Evolutionary conservation across 2,888 invertebrate species (phyloP).

Genomic region (Chrysopilus asiliformis): DNA sequence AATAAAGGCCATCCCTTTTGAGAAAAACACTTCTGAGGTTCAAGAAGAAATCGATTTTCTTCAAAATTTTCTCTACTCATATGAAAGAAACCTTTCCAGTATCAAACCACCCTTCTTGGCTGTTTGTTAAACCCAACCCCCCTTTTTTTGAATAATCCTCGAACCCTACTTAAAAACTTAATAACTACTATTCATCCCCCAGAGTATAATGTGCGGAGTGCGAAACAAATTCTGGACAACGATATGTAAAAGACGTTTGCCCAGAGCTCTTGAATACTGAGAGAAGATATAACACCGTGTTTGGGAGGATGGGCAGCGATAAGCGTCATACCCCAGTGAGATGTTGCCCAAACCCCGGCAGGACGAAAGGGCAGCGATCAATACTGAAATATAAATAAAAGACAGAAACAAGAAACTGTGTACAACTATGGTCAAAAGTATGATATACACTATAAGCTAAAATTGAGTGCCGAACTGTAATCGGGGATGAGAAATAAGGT

Average conservation of each 20-base stretch:
- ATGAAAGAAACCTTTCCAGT: too few relatives aligned
- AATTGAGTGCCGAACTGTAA: too few relatives aligned
- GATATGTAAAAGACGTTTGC: slow-evolving; percentile 12
- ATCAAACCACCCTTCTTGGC: too few relatives aligned
- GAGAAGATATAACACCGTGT: not conserved
- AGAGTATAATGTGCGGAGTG: slow-evolving; percentile 10
- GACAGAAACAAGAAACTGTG: slow-evolving; percentile 7
- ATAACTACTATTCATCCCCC: slow-evolving; percentile 9
- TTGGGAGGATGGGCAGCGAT: not conserved
- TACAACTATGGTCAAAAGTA: not conserved
- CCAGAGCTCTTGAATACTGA: too few relatives aligned
- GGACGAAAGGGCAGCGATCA: slow-evolving; percentile 12
- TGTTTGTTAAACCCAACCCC: too few relatives aligned
- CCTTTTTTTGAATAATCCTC: too few relatives aligned
- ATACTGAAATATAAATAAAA: slow-evolving; percentile 13
- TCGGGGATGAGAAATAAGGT: too few relatives aligned
- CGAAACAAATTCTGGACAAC: slow-evolving; percentile 12
- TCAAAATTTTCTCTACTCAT: too few relatives aligned
- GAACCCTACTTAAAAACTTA: too few relatives aligned
- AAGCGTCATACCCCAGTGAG: not conserved
- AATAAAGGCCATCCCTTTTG: too few relatives aligned
- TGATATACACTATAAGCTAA: slow-evolving; percentile 5
- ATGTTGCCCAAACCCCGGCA: too few relatives aligned
- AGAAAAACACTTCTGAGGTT: too few relatives aligned
- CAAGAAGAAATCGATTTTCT: slow-evolving; percentile 15